Percentiles rank a stretch among this genome's conserved stretches.
These are phyloP conservation scores for Acleris literana DNA, from an alignment of 2,888 invertebrate genomes.

Conservation along the genomic window DNA sequence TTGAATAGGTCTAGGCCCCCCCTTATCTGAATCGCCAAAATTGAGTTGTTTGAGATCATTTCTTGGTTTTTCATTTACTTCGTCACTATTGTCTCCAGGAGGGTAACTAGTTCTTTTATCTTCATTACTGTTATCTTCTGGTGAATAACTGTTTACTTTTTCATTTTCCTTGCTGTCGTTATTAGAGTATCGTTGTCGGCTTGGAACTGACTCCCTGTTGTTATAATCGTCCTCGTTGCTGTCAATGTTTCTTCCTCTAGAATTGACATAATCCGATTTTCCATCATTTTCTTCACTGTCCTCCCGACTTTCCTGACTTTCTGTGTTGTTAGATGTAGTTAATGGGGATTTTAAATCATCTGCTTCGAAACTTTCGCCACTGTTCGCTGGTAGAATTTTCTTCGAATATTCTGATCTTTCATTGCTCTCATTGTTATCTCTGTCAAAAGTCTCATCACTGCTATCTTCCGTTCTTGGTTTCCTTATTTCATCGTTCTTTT, in stretches of 20 bases:
- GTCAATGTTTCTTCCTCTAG: conserved; percentile 37
- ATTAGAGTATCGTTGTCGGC: conserved; percentile 13
- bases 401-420: conserved; percentile 13
- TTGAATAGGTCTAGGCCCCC: conserved; percentile 46
- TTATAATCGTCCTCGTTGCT: conserved; percentile 37
- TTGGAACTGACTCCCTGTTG: conserved; percentile 1
- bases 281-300: conserved; percentile 33
- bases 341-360: conserved; percentile 36
- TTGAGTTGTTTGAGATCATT: conserved; percentile 20
- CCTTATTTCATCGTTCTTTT: conserved; percentile 12
- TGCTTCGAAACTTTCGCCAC: conserved; percentile 44
- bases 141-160: not conserved
- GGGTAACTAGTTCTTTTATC: conserved; percentile 13
- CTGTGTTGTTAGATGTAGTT: conserved; percentile 26
- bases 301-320: conserved; percentile 36
- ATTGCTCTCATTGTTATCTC: conserved; percentile 11
- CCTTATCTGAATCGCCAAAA: conserved; percentile 6
- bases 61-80: conserved; percentile 40
- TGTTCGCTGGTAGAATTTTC: conserved; percentile 38
- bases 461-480: conserved; percentile 1
- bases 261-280: conserved; percentile 32
- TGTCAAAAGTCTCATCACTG: conserved; percentile 18
- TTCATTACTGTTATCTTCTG: conserved; percentile 16
- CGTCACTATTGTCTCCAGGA: conserved; percentile 16
- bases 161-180: conserved; percentile 24